Percentiles rank a stretch among this genome's conserved stretches.
These are phyloP conservation scores for Perccottus glenii DNA, from an alignment of 2,113 vertebrate species.

Conservation along the genomic window DNA sequence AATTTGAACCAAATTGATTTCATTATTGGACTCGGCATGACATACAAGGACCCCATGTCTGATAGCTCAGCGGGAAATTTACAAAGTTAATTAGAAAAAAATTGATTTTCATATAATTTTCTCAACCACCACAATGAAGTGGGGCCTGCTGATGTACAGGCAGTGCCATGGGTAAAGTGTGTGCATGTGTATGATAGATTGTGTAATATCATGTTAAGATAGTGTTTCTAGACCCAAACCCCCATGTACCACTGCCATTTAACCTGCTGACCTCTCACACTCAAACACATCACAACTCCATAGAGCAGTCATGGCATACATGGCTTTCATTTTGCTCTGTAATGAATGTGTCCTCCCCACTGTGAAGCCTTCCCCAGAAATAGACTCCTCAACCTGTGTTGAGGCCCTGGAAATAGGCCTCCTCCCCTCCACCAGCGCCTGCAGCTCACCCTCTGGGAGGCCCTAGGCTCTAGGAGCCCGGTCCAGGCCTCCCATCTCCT, in stretches of 20 bases:
- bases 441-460: slow-evolving; percentile 67
- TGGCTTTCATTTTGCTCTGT: slow-evolving; percentile 69
- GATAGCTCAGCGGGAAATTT: slow-evolving; percentile 78
- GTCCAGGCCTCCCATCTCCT: slow-evolving; percentile 71
- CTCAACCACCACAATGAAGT: slow-evolving; percentile 10
- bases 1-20: slow-evolving; percentile 82
- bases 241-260: slow-evolving; percentile 26
- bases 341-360: slow-evolving; percentile 62
- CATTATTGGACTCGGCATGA: slow-evolving; percentile 77
- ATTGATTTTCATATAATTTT: slow-evolving; percentile 70
- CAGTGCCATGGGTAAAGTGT: background rate
- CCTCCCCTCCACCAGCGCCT: slow-evolving; percentile 37
- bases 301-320: slow-evolving; percentile 38
- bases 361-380: slow-evolving; percentile 60
- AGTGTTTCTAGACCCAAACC: slow-evolving; percentile 1
- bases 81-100: slow-evolving; percentile 80
- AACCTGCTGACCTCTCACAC: slow-evolving; percentile 37
- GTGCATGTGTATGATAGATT: slow-evolving; percentile 19
- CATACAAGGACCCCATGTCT: slow-evolving; percentile 52
- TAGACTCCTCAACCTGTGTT: slow-evolving; percentile 60
- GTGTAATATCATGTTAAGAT: slow-evolving; percentile 36
- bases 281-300: slow-evolving; percentile 24
- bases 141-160: slow-evolving; percentile 8
- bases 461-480: slow-evolving; percentile 56
- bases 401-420: slow-evolving; percentile 62